A percentile compares a stretch with the other conserved stretches of the same genome.
These are phyloP conservation scores for Passer montanus DNA, from an alignment of 2,113 vertebrate genomes.

Conservation along the genomic window DNA sequence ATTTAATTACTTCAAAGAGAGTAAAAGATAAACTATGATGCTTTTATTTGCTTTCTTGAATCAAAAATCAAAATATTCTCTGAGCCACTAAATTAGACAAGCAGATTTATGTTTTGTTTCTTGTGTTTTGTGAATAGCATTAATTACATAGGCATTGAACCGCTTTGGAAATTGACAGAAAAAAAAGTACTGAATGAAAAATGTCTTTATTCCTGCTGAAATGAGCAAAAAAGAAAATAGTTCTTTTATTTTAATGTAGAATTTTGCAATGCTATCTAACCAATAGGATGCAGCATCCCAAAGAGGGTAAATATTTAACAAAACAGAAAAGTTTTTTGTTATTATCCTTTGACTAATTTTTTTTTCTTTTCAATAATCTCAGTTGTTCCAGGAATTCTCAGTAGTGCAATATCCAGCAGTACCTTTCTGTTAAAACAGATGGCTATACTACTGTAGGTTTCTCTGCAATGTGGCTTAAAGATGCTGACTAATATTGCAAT, in stretches of 20 bases:
- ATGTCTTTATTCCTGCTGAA: neutral
- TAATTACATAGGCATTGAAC: neutral
- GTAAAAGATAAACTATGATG: neutral
- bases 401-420: neutral
- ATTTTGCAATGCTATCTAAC: neutral
- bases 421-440: constrained; percentile 37
- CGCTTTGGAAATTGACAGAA: neutral
- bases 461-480: neutral
- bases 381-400: neutral
- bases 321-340: neutral
- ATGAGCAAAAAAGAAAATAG: neutral
- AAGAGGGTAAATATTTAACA: neutral
- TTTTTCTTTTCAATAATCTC: neutral
- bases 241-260: neutral
- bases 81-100: neutral
- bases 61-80: neutral
- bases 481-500: neutral
- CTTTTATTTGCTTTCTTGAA: neutral
- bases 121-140: neutral
- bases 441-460: neutral
- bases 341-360: neutral
- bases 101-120: neutral
- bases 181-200: neutral
- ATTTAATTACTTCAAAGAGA: neutral
- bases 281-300: neutral